A percentile compares a stretch with the other conserved stretches of the same genome.
Conservation (phyloP, 2,113 vertebrate genomes). For the Alexandromys fortis region DNA sequence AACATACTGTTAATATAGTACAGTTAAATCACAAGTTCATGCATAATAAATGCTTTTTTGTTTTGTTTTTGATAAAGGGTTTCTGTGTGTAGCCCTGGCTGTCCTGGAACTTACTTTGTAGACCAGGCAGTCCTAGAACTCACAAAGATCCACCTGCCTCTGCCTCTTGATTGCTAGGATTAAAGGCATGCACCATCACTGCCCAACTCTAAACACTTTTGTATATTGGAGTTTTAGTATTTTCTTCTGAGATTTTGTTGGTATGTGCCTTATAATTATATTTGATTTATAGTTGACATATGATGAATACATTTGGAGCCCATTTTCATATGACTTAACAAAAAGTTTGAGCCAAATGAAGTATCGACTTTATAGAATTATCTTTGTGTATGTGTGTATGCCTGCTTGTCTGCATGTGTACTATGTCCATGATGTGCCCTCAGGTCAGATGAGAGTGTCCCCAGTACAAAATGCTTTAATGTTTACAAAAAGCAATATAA, state of each 20-base stretch:
- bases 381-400: neutral
- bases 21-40: conserved; percentile 2
- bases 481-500: neutral
- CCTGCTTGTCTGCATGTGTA: neutral
- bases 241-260: no score
- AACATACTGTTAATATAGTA: neutral
- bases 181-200: no score
- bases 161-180: no score
- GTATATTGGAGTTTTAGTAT: no score
- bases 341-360: neutral
- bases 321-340: neutral
- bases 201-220: no score
- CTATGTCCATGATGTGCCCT: no score
- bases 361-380: neutral
- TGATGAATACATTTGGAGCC: neutral
- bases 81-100: no score
- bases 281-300: conserved; percentile 9
- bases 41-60: neutral
- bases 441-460: neutral
- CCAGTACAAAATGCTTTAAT: neutral
- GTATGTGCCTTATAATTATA: neutral
- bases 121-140: no score
- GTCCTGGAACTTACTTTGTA: no score
- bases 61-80: neutral
- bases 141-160: no score